Evolutionary conservation across 2,113 vertebrate species (phyloP).

Genomic region (Campylomormyrus numenius): DNA sequence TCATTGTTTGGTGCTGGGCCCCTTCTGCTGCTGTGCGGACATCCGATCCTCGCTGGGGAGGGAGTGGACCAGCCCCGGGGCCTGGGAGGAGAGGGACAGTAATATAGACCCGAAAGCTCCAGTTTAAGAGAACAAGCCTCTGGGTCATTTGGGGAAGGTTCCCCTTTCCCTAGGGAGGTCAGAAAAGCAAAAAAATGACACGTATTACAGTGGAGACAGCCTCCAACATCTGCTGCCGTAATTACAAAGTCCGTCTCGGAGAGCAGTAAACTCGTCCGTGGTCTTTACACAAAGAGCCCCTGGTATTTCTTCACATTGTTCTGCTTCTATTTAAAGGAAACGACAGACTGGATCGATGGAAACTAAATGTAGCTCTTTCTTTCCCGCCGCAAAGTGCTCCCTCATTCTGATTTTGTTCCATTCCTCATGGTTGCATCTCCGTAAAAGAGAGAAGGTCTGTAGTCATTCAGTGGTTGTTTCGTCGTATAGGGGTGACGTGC

Average conservation of each 20-base stretch:
- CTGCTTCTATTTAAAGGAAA: slow-evolving; percentile 3
- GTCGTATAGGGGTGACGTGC: background rate
- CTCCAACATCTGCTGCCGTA: slow-evolving; percentile 17
- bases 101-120: background rate
- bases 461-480: background rate
- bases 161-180: background rate
- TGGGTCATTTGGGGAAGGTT: slow-evolving; percentile 12
- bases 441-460: background rate
- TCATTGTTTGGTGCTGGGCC: background rate
- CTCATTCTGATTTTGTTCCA: background rate
- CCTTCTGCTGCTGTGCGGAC: slow-evolving; percentile 3
- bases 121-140: background rate
- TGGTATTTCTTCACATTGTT: background rate
- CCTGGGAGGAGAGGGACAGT: slow-evolving; percentile 1
- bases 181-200: slow-evolving; percentile 1
- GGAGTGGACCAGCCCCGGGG: background rate
- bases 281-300: slow-evolving; percentile 6
- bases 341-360: background rate
- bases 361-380: background rate
- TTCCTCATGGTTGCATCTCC: background rate
- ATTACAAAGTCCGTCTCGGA: background rate
- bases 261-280: background rate
- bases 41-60: background rate
- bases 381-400: background rate
- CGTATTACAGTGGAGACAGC: slow-evolving; percentile 18